These are phyloP conservation scores for Epinephelus fuscoguttatus DNA, from an alignment of 2,113 vertebrate genomes.

Conservation along the genomic window DNA sequence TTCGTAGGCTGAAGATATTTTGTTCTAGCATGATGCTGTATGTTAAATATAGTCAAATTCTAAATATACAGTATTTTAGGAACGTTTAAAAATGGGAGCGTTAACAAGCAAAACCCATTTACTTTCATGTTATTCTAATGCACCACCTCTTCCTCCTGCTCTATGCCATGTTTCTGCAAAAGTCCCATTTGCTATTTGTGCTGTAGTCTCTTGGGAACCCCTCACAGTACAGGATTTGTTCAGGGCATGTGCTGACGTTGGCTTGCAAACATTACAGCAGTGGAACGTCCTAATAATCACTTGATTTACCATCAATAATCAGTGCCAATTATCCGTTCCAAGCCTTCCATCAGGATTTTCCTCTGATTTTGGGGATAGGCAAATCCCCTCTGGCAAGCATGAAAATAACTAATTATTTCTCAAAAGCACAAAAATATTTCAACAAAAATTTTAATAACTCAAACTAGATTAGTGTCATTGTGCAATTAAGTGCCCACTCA, in stretches of 20 bases:
- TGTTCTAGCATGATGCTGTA: background rate
- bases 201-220: background rate
- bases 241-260: background rate
- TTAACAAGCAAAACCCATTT: background rate
- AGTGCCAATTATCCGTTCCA: constrained; percentile 37
- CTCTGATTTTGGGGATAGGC: constrained; percentile 36
- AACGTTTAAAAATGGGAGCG: background rate
- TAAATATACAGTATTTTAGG: background rate
- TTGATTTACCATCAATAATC: constrained; percentile 52
- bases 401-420: constrained; percentile 65
- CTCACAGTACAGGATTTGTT: constrained; percentile 17
- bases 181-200: background rate
- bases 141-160: background rate
- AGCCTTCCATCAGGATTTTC: constrained; percentile 65
- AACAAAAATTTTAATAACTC: constrained; percentile 53
- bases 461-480: constrained; percentile 65
- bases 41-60: background rate
- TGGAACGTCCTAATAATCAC: constrained; percentile 38
- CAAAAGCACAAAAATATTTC: constrained; percentile 52
- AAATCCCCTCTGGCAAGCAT: constrained; percentile 61
- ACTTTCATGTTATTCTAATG: background rate
- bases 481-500: constrained; percentile 64
- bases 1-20: background rate
- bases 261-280: constrained; percentile 2
- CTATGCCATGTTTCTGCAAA: background rate